phyloP scores from a whole-genome alignment of 1,140 invertebrate genomes.

The Brachionus angularis region DNA sequence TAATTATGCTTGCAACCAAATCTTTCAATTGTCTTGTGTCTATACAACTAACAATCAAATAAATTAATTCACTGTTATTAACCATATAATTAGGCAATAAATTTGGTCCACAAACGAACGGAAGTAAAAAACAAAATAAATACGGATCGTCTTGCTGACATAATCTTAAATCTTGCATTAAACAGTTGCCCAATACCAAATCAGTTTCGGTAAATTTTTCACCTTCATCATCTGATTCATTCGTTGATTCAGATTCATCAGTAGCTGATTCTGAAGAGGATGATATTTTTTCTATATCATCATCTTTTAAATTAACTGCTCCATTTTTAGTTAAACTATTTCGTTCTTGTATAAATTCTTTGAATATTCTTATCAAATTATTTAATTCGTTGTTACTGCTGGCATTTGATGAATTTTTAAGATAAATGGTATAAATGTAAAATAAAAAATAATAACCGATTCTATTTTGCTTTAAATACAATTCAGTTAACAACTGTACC shows the following conservation, averaged over 20 bases:
- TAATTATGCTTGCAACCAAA: constrained; percentile 11
- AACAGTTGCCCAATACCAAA: constrained; percentile 2
- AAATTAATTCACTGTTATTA: constrained; percentile 34
- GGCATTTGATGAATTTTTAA: constrained; percentile 1
- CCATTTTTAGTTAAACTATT: neutral
- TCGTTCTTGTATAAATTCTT: constrained; percentile 16
- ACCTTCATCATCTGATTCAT: neutral
- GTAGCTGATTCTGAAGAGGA: neutral
- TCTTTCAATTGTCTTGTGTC: constrained; percentile 25
- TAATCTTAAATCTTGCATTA: constrained; percentile 33
- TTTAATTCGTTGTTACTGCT: neutral
- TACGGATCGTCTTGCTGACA: constrained; percentile 26
- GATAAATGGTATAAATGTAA: neutral
- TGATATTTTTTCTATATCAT: neutral
- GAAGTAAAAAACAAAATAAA: constrained; percentile 31
- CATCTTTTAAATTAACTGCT: too few relatives aligned
- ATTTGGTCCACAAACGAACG: constrained; percentile 20
- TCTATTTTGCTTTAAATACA: constrained; percentile 25
- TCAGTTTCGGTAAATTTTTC: constrained; percentile 19
- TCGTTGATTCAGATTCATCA: neutral
- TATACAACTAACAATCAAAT: constrained; percentile 40
- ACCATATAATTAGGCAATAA: constrained; percentile 13
- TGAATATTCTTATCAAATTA: neutral
- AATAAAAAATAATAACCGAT: constrained; percentile 35
- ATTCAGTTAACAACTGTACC: constrained; percentile 9